Conservation (phyloP, 2,888 invertebrate species). For the Eupithecia tripunctaria region DNA sequence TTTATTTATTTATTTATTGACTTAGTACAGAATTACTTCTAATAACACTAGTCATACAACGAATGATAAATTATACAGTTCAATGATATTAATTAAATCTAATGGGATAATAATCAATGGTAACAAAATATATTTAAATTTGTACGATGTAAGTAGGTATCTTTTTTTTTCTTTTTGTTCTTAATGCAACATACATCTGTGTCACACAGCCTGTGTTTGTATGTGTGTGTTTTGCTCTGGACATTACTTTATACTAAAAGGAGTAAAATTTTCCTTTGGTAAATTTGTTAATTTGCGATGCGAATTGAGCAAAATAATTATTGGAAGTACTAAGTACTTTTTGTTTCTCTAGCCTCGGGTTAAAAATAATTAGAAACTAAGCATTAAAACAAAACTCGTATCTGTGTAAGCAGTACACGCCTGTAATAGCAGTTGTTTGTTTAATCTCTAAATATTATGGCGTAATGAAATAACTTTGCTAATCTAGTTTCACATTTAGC, state of each 20-base stretch:
- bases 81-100: too few species aligned
- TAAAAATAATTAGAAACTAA: conserved; percentile 16
- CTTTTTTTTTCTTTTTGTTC: background rate
- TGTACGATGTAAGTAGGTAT: too few species aligned
- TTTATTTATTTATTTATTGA: too few species aligned
- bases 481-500: conserved; percentile 18
- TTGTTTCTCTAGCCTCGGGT: background rate
- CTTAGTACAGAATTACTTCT: too few species aligned
- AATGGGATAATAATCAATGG: too few species aligned
- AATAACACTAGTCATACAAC: too few species aligned
- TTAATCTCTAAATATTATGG: conserved; percentile 37
- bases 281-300: background rate
- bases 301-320: background rate
- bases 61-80: too few species aligned
- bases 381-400: conserved; percentile 11
- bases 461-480: conserved; percentile 27
- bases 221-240: background rate
- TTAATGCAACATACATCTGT: background rate
- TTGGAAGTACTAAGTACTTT: background rate
- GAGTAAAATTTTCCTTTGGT: background rate
- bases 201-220: background rate
- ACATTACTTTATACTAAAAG: background rate
- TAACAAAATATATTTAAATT: too few species aligned
- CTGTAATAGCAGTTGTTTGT: conserved; percentile 39
- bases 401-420: conserved; percentile 19